Conservation (phyloP, 2,797 vertebrate genomes). For the Myripristis murdjan region DNA sequence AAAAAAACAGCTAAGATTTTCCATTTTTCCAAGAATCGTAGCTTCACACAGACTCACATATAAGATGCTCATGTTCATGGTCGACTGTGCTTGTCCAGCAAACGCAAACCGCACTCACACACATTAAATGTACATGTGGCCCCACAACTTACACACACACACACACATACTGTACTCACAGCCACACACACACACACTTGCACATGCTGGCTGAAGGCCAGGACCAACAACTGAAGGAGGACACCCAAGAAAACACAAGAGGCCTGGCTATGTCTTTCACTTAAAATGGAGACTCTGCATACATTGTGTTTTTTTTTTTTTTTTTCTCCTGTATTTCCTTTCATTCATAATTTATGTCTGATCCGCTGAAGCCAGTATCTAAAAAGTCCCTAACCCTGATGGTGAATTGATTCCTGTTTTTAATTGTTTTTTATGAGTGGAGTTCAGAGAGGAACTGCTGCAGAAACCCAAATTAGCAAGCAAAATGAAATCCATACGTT, state of each 20-base stretch:
- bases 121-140: constrained; percentile 68
- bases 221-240: constrained; percentile 70
- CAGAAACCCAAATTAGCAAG: too few relatives aligned
- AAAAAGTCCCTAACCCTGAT: too few relatives aligned
- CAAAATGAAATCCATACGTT: too few relatives aligned
- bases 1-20: constrained; percentile 48
- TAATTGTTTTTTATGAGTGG: too few relatives aligned
- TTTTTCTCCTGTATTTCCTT: too few relatives aligned
- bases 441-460: too few relatives aligned
- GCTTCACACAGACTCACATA: constrained; percentile 20
- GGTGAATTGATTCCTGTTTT: neutral
- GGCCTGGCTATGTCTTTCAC: constrained; percentile 52
- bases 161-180: constrained; percentile 66
- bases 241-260: constrained; percentile 60
- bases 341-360: too few relatives aligned
- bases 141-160: constrained; percentile 55
- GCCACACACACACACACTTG: constrained; percentile 53
- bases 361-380: too few relatives aligned
- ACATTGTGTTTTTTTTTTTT: too few relatives aligned
- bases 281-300: constrained; percentile 32
- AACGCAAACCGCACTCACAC: constrained; percentile 45
- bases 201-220: constrained; percentile 64
- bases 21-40: constrained; percentile 64
- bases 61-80: constrained; percentile 44
- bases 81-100: constrained; percentile 43